phyloP scores from a whole-genome alignment of 2,797 vertebrate genomes.

The Poeciliopsis gracilis region DNA sequence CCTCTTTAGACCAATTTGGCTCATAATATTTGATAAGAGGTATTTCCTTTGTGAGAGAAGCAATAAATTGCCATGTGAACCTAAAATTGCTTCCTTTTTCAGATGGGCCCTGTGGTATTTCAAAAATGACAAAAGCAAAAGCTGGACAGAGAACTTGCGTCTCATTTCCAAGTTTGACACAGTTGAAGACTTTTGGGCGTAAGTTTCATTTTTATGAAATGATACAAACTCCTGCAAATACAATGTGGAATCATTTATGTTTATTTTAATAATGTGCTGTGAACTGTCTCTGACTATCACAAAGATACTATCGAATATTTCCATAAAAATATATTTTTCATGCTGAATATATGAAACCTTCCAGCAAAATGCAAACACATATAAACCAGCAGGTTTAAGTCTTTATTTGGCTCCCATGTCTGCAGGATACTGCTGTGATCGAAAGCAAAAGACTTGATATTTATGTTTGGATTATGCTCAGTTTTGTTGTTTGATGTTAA shows the following conservation, averaged over 20 bases:
- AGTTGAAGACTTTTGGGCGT: constrained; percentile 89
- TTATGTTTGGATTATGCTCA: neutral
- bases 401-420: neutral
- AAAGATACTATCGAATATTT: neutral
- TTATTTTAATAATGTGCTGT: neutral
- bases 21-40: neutral
- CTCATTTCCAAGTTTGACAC: constrained; percentile 88
- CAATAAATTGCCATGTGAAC: neutral
- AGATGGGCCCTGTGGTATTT: constrained; percentile 89
- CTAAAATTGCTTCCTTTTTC: constrained; percentile 22
- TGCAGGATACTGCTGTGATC: neutral
- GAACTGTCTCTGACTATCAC: neutral
- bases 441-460: neutral
- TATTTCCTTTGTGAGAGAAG: neutral
- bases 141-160: constrained; percentile 86
- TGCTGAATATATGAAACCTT: neutral
- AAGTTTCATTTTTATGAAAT: constrained; percentile 56
- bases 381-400: neutral
- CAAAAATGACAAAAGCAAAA: constrained; percentile 89
- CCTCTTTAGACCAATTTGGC: neutral
- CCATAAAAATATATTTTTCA: neutral
- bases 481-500: neutral
- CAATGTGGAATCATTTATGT: neutral
- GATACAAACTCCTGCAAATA: neutral
- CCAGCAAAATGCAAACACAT: neutral